Conservation (phyloP, 35 echinoderm and acorn worm species). For the Anneissia japonica region DNA sequence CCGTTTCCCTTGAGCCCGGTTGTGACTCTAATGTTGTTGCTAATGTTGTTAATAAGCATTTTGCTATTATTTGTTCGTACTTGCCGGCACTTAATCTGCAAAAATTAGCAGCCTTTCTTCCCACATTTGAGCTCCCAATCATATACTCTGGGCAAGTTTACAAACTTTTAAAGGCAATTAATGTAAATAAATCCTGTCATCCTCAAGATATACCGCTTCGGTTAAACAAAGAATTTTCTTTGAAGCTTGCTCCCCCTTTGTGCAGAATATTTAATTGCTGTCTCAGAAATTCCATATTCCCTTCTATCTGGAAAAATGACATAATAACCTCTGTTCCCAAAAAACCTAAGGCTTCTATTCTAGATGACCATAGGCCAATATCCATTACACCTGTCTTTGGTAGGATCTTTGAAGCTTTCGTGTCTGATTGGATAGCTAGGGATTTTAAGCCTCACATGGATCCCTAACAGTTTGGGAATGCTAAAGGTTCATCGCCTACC, state of each 20-base stretch:
- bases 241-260: background rate
- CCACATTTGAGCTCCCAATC: background rate
- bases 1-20: background rate
- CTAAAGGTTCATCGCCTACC: background rate
- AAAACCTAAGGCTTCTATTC: background rate
- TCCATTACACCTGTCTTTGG: slow-evolving; percentile 33
- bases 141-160: background rate
- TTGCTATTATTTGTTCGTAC: background rate
- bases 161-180: background rate
- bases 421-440: slow-evolving; percentile 7
- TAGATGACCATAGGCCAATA: background rate
- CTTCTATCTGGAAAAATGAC: background rate
- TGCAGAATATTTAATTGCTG: background rate
- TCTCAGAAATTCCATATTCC: background rate
- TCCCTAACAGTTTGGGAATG: no score
- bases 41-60: background rate
- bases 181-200: background rate
- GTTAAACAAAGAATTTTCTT: background rate
- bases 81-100: background rate
- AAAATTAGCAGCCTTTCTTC: background rate
- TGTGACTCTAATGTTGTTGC: background rate
- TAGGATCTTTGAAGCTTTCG: slow-evolving; percentile 7
- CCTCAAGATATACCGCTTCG: background rate
- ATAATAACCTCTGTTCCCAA: background rate
- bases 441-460: slow-evolving; percentile 13